Evolutionary conservation across 2,797 vertebrate genomes (phyloP), one percentile per base, ranked within the genome.

Genomic region (Cottoperca gobio): DNA sequence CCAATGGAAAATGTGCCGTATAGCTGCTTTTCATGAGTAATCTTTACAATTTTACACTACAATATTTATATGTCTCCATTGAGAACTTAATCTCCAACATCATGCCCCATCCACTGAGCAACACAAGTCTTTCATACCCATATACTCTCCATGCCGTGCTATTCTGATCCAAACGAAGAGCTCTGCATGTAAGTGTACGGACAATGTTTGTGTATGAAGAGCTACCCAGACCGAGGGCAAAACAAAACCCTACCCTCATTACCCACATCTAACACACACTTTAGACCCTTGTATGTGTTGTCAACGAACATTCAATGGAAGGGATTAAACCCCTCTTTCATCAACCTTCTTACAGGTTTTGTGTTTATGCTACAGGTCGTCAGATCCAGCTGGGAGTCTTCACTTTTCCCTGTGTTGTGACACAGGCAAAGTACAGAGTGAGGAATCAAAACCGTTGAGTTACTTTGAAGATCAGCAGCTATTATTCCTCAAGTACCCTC

Each of bases 301-400:
- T 89, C 83, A 83, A 45, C 70, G 54, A 53, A 55, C 76, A 35
- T 86, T 93, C 66, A 88, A 82, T 83, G 59, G 79, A 63, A 77
- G 78, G 86, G 89, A 89, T 94, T 89, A 90, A 78, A 85, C 77
- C 79, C 85, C 83, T 86, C 90, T 93, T 95, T 95, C 88, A 94
- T 94, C 92, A 86, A n/a, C 68, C 86, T 90, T 76, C 85, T 87
- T 86, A 49, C 72, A 70, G 81, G 84, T 89, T 88, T 89, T 87
- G 66, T 91, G 79, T 88, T 86, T 89, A 86, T 84, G 86, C 84
- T 78, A 73, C 54, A 78, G 86, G 86, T 91, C 83, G 73, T 90
- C 85, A 78, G 24, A 88, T 91, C 88, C 89, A 94, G 88, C 87
- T 90, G 86, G 89, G 82, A 88, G 83, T 86, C 84, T 83, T 87